Evolutionary conservation across 2,113 vertebrate species (phyloP), one percentile per base, ranked within the genome.

Genomic region (Chunga burmeisteri): DNA sequence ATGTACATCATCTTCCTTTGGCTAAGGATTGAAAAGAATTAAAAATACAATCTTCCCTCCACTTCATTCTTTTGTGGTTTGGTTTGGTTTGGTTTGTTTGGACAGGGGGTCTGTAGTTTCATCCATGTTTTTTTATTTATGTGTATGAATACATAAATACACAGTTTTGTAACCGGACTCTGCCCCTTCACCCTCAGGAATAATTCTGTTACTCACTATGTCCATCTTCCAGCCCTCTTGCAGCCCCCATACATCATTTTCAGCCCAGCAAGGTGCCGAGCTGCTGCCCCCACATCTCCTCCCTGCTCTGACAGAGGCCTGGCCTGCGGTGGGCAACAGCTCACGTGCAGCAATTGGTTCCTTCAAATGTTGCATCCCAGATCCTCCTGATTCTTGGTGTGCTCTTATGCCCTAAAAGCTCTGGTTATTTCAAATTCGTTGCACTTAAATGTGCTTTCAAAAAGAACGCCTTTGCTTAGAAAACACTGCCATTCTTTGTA

Each of bases 401-500:
- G 32, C 34, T 65, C 30, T 78, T 61, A 15, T 16, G 27, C n/a
- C 63, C 40, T 89, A 61, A 89, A 91, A 86, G 30, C 77, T 72
- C 81, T 55, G 55, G 50, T 85, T 91, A 36, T 82, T 95, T 94
- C 55, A 63, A 67, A 90, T 78, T 86, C 72, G n/a, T 71, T 66
- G 25, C 8, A 2, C 42, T 91, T 72, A 71, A 82, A 65, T 62
- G 10, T 72, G 46, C 78, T 86, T 90, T 94, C 59, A 86, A 42
- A 95, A 38, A 38, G 6, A 78, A 52, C 44, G 67, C 21, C 42
- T 87, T 77, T 56, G 40, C 53, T 81, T 42, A 67, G 83, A 78
- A 92, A 86, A 75, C 29, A 38, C 50, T 77, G 59, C 71, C 21
- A 3, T 11, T 9, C 47, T 86, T 86, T 72, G 86, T 67, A 25